phyloP scores from a whole-genome alignment of 2,113 vertebrate species.

The Microtus richardsoni region DNA sequence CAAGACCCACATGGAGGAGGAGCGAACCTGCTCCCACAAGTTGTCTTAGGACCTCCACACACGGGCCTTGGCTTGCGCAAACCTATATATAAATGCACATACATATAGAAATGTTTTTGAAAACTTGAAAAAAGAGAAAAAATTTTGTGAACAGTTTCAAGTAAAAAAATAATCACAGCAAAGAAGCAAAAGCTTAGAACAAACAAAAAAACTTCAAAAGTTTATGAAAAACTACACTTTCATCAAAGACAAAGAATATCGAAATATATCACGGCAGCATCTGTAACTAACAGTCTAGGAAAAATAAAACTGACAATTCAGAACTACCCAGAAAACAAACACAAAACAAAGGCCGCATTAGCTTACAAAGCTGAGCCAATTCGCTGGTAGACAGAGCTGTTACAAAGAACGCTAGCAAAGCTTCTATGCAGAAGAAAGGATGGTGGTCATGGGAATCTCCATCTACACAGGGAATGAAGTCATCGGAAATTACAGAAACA shows the following conservation, averaged over 20 bases:
- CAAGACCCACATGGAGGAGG: no score
- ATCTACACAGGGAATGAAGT: not conserved
- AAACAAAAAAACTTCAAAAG: not conserved
- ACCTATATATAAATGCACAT: not conserved
- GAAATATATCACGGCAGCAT: not conserved
- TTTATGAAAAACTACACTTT: not conserved
- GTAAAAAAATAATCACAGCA: not conserved
- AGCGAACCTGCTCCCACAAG: no score
- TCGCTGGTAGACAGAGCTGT: not conserved
- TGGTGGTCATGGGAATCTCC: not conserved
- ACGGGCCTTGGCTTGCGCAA: not conserved
- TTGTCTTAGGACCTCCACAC: not conserved
- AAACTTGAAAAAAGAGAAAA: not conserved
- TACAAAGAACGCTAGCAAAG: not conserved
- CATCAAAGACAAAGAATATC: not conserved
- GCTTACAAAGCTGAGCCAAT: not conserved
- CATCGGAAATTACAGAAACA: not conserved
- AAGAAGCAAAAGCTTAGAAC: not conserved
- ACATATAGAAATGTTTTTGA: not conserved
- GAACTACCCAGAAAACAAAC: not conserved
- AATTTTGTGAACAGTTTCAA: not conserved
- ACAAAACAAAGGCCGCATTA: not conserved
- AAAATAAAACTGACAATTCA: not conserved
- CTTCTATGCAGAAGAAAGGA: not conserved
- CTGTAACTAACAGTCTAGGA: not conserved